phyloP scores from a whole-genome alignment of 2,888 invertebrate genomes.

The Spisula subtruncata region DNA sequence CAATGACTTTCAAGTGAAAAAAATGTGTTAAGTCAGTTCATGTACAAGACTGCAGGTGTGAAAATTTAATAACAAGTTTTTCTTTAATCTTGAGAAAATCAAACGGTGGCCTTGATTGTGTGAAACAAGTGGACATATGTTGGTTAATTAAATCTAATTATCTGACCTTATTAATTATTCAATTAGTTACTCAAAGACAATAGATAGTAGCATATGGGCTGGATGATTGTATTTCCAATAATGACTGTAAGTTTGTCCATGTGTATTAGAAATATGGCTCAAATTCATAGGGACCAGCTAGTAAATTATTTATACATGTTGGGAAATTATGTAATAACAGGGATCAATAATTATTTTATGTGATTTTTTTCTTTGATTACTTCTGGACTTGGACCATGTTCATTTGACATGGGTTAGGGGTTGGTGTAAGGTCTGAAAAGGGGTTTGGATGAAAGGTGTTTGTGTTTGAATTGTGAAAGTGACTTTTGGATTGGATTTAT shows the following conservation, averaged over 20 bases:
- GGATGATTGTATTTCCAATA: constrained; percentile 37
- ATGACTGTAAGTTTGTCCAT: neutral
- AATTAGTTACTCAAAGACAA: constrained; percentile 43
- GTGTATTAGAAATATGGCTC: constrained; percentile 3
- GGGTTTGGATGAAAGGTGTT: neutral
- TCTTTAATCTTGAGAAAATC: neutral
- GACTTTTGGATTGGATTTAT: neutral
- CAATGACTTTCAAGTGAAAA: neutral
- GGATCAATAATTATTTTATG: constrained; percentile 42
- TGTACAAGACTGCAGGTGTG: neutral
- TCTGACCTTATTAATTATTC: constrained; percentile 59
- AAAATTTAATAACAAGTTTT: neutral
- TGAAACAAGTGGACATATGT: constrained; percentile 50
- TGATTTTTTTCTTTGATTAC: neutral
- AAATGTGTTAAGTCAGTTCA: neutral
- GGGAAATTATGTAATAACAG: neutral
- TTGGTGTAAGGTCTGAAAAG: constrained; percentile 17
- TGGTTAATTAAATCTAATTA: constrained; percentile 45
- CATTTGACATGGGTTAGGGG: constrained; percentile 52
- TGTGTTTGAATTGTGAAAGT: neutral
- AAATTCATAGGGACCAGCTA: neutral
- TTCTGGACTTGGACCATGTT: neutral
- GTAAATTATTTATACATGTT: constrained; percentile 28
- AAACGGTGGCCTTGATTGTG: constrained; percentile 1
- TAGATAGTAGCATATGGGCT: constrained; percentile 50